Conservation (phyloP, 2,113 vertebrate species). For the Sylvicapra grimmia region DNA sequence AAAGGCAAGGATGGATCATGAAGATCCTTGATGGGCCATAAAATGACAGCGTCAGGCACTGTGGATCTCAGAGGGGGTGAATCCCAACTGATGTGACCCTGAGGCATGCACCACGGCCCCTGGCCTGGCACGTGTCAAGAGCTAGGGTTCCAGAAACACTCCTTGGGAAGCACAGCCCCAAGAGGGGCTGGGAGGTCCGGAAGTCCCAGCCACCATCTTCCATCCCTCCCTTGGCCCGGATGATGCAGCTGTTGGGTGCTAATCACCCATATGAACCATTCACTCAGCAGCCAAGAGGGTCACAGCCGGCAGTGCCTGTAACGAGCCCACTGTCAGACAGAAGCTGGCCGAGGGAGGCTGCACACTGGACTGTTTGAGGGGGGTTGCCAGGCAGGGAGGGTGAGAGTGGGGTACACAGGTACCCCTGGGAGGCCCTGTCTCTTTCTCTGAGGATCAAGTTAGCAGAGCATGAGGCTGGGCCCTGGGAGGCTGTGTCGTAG, state of each 20-base stretch:
- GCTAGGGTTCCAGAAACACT: not conserved
- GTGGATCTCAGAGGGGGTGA: not conserved
- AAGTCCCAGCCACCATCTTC: not conserved
- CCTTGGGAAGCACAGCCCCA: not conserved
- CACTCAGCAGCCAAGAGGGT: not conserved
- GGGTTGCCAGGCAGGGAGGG: not conserved
- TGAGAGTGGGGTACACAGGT: not conserved
- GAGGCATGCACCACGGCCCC: not conserved
- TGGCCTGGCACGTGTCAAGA: not conserved
- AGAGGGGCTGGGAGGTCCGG: rapidly evolving
- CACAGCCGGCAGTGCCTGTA: not conserved
- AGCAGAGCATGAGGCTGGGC: not conserved
- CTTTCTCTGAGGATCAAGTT: not conserved
- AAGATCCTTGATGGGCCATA: not conserved
- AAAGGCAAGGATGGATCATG: not conserved
- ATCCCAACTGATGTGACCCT: rapidly evolving
- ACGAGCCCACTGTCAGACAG: not conserved
- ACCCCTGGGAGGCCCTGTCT: not conserved
- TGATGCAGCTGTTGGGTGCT: rapidly evolving
- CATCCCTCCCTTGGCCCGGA: not conserved
- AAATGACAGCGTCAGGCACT: not conserved
- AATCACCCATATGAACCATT: not conserved
- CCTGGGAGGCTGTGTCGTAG: not conserved
- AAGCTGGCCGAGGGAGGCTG: not conserved
- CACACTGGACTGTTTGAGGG: rapidly evolving